Evolutionary conservation across 2,113 vertebrate species (phyloP).

Genomic region (Myanophis thanlyinensis): DNA sequence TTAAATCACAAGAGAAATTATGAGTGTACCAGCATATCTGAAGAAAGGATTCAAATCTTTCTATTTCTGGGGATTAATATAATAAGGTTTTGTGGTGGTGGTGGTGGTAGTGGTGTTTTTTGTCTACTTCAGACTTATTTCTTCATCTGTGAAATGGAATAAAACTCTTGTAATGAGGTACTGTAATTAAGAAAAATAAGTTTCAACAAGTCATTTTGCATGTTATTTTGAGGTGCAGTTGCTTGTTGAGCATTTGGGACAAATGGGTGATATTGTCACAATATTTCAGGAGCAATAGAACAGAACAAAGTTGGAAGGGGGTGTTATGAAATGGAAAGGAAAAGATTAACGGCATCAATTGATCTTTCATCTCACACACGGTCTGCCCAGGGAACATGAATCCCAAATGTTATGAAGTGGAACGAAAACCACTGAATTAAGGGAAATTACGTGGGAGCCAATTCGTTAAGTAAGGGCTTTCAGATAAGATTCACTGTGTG

Average conservation of each 20-base stretch:
- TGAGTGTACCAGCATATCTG: not conserved
- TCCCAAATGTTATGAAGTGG: conserved; percentile 10
- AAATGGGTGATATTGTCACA: not conserved
- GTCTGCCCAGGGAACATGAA: conserved; percentile 4
- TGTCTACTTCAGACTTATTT: not conserved
- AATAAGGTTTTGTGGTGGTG: too few species aligned
- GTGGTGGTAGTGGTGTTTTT: too few species aligned
- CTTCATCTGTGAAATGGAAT: not conserved
- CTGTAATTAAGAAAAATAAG: not conserved
- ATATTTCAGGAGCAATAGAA: not conserved
- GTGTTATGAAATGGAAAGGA: not conserved
- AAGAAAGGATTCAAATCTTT: not conserved
- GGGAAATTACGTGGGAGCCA: conserved; percentile 4
- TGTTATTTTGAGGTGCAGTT: not conserved
- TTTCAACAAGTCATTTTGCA: not conserved
- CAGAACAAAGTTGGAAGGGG: not conserved
- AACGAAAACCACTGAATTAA: conserved; percentile 23
- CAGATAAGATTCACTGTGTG: conserved; percentile 28
- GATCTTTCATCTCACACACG: conserved; percentile 10
- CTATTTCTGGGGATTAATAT: not conserved
- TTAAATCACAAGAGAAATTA: not conserved
- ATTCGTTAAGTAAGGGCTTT: conserved; percentile 8
- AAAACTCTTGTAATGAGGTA: not conserved
- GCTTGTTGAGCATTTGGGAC: not conserved
- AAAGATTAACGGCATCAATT: conserved; percentile 15